phyloP scores from a whole-genome alignment of 2,888 invertebrate species.

The Tiliacea citrago region DNA sequence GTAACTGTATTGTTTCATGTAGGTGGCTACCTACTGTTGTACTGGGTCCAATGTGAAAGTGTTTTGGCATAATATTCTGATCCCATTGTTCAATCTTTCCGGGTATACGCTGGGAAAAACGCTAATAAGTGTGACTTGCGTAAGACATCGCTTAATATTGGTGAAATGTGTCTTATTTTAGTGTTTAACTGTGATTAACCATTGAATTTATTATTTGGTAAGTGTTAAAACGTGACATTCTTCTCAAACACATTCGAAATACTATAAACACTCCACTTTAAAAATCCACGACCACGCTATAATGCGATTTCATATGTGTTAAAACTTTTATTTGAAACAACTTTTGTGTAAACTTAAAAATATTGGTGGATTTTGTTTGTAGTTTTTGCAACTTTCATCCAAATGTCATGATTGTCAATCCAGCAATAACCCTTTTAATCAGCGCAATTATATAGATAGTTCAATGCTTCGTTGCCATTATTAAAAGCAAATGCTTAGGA shows the following conservation, averaged over 20 bases:
- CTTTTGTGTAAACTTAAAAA: neutral
- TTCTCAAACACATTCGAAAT: conserved; percentile 24
- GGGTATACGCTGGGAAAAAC: conserved; percentile 84
- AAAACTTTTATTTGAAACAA: no score
- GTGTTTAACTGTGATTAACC: conserved; percentile 43
- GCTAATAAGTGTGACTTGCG: conserved; percentile 76
- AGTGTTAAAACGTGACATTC: conserved; percentile 55
- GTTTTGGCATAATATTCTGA: conserved; percentile 89
- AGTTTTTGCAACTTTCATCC: neutral
- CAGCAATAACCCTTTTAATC: neutral
- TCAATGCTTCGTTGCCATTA: neutral
- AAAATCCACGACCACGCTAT: neutral
- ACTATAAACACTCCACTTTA: conserved; percentile 31
- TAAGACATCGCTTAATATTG: conserved; percentile 72
- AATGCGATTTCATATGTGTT: conserved; percentile 1
- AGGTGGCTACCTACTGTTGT: conserved; percentile 85
- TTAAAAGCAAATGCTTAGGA: neutral
- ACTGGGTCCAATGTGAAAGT: conserved; percentile 88
- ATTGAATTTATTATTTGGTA: conserved; percentile 69
- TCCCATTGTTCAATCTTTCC: conserved; percentile 89
- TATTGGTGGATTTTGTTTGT: neutral
- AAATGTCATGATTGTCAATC: conserved; percentile 1
- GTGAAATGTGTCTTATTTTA: conserved; percentile 74
- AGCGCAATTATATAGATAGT: neutral
- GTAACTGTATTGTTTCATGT: conserved; percentile 89